phyloP scores from a whole-genome alignment of 2,888 invertebrate species.

The Scaptomyza reducta region DNA sequence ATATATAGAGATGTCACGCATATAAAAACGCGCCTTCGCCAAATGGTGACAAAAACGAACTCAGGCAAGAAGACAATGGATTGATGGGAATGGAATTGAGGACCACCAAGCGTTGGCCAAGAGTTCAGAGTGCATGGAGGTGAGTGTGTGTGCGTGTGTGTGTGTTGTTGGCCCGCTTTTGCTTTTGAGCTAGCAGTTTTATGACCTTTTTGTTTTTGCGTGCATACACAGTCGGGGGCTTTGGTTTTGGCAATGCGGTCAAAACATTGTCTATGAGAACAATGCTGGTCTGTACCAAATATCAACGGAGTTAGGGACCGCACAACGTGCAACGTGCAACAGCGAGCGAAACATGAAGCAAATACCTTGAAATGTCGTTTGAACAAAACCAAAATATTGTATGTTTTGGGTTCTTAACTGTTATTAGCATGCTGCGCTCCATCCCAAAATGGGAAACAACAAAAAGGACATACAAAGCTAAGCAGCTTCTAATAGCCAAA shows the following conservation, averaged over 20 bases:
- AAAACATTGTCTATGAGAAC: conserved; percentile 78
- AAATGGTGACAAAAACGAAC: conserved; percentile 39
- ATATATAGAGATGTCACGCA: conserved; percentile 69
- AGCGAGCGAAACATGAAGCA: conserved; percentile 19
- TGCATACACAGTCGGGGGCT: conserved; percentile 47
- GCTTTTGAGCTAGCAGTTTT: conserved; percentile 27
- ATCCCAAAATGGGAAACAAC: not conserved
- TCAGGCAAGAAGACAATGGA: conserved; percentile 44
- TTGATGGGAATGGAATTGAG: conserved; percentile 28
- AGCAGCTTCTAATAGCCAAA: conserved; percentile 74
- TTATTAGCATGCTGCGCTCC: conserved; percentile 73
- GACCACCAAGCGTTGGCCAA: conserved; percentile 51
- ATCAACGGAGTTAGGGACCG: conserved; percentile 50
- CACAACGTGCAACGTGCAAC: conserved; percentile 53
- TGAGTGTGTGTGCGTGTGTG: no score
- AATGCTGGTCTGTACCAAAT: conserved; percentile 55
- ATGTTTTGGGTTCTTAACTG: conserved; percentile 67
- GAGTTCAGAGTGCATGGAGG: conserved; percentile 36
- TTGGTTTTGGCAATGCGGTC: conserved; percentile 83
- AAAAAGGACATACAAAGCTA: conserved; percentile 55
- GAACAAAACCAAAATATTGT: conserved; percentile 22
- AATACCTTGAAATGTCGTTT: conserved; percentile 67
- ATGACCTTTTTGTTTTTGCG: conserved; percentile 37
- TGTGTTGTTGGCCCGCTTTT: conserved; percentile 7
- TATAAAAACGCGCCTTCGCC: conserved; percentile 63